A percentile compares a stretch with the other conserved stretches of the same genome.
Evolutionary conservation across 2,888 invertebrate genomes (phyloP).

Genomic region (Sepiola atlantica): DNA sequence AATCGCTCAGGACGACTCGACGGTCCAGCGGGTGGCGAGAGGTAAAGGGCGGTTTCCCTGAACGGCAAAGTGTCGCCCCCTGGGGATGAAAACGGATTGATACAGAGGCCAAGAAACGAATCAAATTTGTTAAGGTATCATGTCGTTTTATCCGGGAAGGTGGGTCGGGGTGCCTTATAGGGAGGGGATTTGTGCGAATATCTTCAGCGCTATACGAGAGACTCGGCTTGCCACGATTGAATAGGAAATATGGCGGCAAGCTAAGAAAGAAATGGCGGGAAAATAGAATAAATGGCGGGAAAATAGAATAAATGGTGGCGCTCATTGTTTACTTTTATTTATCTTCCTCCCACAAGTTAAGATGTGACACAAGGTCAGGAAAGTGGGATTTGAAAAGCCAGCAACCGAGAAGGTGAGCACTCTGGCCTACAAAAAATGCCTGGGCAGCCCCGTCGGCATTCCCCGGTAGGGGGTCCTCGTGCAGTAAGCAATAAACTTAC

Average conservation of each 20-base stretch:
- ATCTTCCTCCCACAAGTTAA: too few species aligned
- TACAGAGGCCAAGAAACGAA: neutral
- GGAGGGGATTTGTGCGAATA: neutral
- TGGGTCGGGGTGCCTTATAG: neutral
- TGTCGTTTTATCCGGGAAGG: neutral
- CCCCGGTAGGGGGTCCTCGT: too few species aligned
- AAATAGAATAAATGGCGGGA: neutral
- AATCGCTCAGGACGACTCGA: neutral
- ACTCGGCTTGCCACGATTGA: neutral
- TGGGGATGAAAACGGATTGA: neutral
- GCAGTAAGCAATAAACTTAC: too few species aligned
- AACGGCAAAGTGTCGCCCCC: neutral
- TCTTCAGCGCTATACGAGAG: neutral
- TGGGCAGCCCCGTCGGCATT: too few species aligned
- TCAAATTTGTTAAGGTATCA: neutral
- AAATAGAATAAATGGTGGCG: neutral
- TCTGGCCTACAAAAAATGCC: too few species aligned
- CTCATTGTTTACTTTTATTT: neutral
- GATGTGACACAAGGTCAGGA: too few species aligned
- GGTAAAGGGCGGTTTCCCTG: neutral
- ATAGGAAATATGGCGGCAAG: neutral
- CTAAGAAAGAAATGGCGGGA: neutral
- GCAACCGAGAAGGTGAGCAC: too few species aligned
- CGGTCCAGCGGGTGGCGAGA: neutral
- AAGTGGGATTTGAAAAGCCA: too few species aligned